phyloP scores from a whole-genome alignment of 1,140 invertebrate genomes.

The Pinna nobilis region DNA sequence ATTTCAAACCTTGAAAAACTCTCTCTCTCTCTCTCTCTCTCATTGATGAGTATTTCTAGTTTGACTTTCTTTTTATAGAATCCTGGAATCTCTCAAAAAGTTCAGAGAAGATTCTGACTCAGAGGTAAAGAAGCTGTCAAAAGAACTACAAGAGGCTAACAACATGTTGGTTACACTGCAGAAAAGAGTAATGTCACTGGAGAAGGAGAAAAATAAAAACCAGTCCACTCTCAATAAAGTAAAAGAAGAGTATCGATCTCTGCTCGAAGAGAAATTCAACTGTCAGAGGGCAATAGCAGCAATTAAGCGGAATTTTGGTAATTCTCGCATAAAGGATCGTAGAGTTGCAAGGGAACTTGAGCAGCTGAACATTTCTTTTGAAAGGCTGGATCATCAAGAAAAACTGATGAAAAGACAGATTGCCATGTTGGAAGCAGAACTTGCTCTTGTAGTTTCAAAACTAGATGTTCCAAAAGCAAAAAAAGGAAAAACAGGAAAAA shows the following conservation, averaged over 20 bases:
- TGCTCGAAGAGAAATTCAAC: slow-evolving; percentile 13
- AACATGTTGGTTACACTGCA: slow-evolving; percentile 1
- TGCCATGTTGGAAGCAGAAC: slow-evolving; percentile 20
- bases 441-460: slow-evolving; percentile 11
- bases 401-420: slow-evolving; percentile 13
- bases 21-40: no score
- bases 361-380: slow-evolving; percentile 20
- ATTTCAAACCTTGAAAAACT: no score
- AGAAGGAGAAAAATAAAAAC: background rate
- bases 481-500: background rate
- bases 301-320: slow-evolving; percentile 1
- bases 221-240: background rate
- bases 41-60: no score
- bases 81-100: background rate
- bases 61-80: background rate
- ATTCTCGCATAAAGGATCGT: background rate
- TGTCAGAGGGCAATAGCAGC: slow-evolving; percentile 11
- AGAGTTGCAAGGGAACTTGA: slow-evolving; percentile 9
- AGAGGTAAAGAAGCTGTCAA: slow-evolving; percentile 11
- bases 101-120: background rate
- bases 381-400: slow-evolving; percentile 7
- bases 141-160: slow-evolving; percentile 17
- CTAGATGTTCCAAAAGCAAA: slow-evolving; percentile 6
- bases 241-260: background rate
- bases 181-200: background rate